Conservation (phyloP, 1,140 invertebrate species). For the Arion vulgaris region DNA sequence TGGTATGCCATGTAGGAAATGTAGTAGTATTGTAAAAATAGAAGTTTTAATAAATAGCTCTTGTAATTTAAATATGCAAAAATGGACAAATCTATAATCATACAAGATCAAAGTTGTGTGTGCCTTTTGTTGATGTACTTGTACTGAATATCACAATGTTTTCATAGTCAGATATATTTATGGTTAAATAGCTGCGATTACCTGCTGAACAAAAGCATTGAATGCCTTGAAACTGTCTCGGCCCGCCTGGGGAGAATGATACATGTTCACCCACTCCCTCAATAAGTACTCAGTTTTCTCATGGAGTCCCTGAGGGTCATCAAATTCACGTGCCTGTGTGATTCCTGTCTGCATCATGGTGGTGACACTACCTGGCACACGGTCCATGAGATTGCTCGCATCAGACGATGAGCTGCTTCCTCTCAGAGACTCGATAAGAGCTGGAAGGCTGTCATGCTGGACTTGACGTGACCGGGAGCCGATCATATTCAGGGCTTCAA, state of each 20-base stretch:
- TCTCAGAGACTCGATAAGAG: conserved; percentile 40
- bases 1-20: too few species aligned
- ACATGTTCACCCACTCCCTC: conserved; percentile 95
- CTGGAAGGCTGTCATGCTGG: conserved; percentile 68
- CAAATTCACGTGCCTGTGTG: conserved; percentile 86
- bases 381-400: conserved; percentile 26
- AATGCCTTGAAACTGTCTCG: conserved; percentile 94
- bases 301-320: conserved; percentile 93
- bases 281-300: conserved; percentile 96
- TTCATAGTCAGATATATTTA: background rate
- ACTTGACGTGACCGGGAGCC: conserved; percentile 82
- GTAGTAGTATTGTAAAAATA: too few species aligned
- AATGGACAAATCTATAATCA: too few species aligned
- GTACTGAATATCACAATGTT: too few species aligned
- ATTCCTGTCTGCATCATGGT: conserved; percentile 95
- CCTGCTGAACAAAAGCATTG: conserved; percentile 89
- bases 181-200: conserved; percentile 46
- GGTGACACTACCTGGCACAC: conserved; percentile 71
- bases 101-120: too few species aligned
- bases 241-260: conserved; percentile 84
- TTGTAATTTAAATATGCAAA: too few species aligned
- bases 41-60: too few species aligned
- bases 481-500: conserved; percentile 85
- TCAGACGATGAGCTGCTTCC: conserved; percentile 10
- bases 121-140: too few species aligned